phyloP scores from a whole-genome alignment of 2,797 vertebrate species.

The Chiroxiphia lanceolata region DNA sequence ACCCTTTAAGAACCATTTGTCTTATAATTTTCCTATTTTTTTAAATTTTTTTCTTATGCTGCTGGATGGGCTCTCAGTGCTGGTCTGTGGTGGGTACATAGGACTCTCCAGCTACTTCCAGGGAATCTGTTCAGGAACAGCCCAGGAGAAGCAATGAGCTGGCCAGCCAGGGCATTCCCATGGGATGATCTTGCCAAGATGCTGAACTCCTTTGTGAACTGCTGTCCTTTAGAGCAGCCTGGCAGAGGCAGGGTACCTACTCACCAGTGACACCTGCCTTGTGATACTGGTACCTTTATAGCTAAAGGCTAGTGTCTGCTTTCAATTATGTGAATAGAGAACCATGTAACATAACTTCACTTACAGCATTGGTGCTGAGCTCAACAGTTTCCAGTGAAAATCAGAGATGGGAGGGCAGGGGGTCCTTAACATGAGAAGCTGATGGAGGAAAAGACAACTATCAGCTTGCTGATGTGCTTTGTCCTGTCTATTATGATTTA shows the following conservation, averaged over 20 bases:
- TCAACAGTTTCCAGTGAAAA: background rate
- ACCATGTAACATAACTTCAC: background rate
- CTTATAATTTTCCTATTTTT: constrained; percentile 10
- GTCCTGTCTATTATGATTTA: background rate
- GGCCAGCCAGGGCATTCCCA: too few species aligned
- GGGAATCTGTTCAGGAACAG: background rate
- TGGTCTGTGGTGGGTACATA: background rate
- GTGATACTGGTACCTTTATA: background rate
- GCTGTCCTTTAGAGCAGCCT: background rate
- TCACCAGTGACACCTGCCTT: background rate
- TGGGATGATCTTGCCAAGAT: background rate
- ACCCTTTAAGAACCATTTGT: background rate
- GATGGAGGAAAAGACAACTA: background rate
- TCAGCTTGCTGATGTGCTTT: background rate
- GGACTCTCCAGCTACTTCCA: background rate
- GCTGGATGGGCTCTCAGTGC: background rate
- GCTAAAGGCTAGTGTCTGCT: background rate
- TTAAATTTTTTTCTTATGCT: background rate
- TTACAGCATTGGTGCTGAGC: background rate
- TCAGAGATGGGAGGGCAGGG: fast-evolving
- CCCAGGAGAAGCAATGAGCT: background rate
- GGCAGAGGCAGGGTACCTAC: background rate
- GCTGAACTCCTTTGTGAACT: background rate
- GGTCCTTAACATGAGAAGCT: background rate
- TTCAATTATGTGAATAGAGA: background rate